These are phyloP conservation scores for Danio tinwini DNA, from an alignment of 2,797 vertebrate species.

Conservation along the genomic window DNA sequence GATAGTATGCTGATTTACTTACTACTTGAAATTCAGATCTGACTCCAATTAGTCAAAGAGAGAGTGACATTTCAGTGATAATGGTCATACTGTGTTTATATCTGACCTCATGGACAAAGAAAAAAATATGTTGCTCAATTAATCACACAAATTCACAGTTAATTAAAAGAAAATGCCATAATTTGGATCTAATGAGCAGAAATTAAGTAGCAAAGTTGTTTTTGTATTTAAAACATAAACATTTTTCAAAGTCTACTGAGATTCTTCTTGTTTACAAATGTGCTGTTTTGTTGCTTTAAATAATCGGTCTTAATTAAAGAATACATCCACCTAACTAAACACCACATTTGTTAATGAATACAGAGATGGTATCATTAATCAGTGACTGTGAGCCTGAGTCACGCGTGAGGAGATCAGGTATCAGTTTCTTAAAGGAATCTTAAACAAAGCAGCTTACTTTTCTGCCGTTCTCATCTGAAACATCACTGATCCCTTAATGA, in stretches of 20 bases:
- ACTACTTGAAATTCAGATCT: too few species aligned
- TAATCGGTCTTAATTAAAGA: constrained; percentile 53
- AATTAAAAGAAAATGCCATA: background rate
- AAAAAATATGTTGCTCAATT: background rate
- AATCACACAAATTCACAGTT: constrained; percentile 19
- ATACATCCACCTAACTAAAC: constrained; percentile 37
- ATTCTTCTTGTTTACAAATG: background rate
- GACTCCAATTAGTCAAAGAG: background rate
- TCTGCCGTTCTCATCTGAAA: constrained; percentile 40
- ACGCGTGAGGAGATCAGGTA: constrained; percentile 41
- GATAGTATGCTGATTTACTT: too few species aligned
- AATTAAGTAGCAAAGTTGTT: background rate
- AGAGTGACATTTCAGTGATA: background rate
- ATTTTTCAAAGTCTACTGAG: constrained; percentile 1
- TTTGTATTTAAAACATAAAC: background rate
- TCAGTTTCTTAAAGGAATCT: constrained; percentile 52
- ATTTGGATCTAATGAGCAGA: background rate
- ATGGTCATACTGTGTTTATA: background rate
- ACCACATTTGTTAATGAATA: constrained; percentile 35
- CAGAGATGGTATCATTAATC: constrained; percentile 43
- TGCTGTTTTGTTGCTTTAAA: constrained; percentile 47
- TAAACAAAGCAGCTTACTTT: constrained; percentile 54
- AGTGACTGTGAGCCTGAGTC: constrained; percentile 14
- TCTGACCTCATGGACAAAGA: background rate
- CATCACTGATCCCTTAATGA: constrained; percentile 59